Evolutionary conservation across 2,113 vertebrate species (phyloP).

Genomic region (Corythaeola cristata): DNA sequence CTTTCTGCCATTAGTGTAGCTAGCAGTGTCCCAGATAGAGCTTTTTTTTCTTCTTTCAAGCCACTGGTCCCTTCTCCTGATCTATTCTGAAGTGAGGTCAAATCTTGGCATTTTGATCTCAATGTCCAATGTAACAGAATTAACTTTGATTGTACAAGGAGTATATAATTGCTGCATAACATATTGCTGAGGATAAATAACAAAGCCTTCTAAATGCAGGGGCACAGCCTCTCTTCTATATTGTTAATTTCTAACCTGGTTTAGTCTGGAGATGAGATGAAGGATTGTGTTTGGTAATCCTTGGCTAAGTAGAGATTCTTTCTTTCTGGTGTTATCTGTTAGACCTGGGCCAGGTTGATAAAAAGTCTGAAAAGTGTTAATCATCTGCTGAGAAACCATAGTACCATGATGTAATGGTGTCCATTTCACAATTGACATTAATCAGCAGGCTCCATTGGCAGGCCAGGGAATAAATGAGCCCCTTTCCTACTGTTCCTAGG

Average conservation of each 20-base stretch:
- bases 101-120: not conserved
- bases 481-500: not conserved
- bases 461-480: not conserved
- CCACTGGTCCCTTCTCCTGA: not conserved
- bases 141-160: not conserved
- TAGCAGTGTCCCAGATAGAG: not conserved
- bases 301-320: not conserved
- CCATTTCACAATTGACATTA: not conserved
- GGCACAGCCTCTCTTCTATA: not conserved
- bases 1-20: not conserved
- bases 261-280: not conserved
- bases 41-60: not conserved
- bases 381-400: not conserved
- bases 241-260: not conserved
- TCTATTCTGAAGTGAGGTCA: not conserved
- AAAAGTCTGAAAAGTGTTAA: slow-evolving; percentile 8
- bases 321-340: not conserved
- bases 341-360: not conserved
- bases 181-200: not conserved
- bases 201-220: not conserved
- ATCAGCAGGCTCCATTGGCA: not conserved
- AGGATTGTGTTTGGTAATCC: not conserved
- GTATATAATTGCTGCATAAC: not conserved
- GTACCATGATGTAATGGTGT: not conserved
- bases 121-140: not conserved